Conservation (phyloP, 2,113 vertebrate species). For the Tichodroma muraria region DNA sequence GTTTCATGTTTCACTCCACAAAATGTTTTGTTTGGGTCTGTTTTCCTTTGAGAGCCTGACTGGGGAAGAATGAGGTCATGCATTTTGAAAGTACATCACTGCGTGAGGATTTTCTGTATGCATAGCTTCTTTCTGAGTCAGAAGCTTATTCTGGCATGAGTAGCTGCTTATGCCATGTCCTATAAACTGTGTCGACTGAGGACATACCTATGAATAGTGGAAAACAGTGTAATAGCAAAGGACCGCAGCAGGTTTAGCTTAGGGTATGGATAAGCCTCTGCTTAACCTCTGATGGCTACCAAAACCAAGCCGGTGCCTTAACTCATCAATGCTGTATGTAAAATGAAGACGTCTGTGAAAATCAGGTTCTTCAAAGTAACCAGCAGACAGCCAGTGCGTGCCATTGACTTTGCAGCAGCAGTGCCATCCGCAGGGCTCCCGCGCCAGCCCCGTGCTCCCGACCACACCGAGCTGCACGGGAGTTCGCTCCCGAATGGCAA, state of each 20-base stretch:
- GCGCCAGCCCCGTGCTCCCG: neutral
- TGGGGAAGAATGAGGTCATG: slow-evolving; percentile 43
- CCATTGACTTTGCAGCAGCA: neutral
- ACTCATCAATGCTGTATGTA: neutral
- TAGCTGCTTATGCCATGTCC: slow-evolving; percentile 23
- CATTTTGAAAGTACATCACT: slow-evolving; percentile 35
- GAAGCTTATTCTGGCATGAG: slow-evolving; percentile 30
- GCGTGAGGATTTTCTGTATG: slow-evolving; percentile 50
- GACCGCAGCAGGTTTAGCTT: neutral
- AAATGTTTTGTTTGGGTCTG: slow-evolving; percentile 28
- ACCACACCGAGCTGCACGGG: neutral
- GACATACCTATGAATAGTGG: slow-evolving; percentile 9
- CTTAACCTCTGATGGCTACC: neutral
- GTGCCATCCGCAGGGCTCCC: neutral
- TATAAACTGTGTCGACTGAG: slow-evolving; percentile 45
- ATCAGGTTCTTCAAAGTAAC: neutral
- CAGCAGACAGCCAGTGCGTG: neutral
- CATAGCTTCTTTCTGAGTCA: slow-evolving; percentile 44
- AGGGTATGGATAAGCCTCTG: neutral
- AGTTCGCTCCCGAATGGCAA: slow-evolving; percentile 15
- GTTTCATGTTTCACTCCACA: neutral
- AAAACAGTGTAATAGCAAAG: neutral
- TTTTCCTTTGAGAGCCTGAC: slow-evolving; percentile 15
- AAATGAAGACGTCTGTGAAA: neutral
- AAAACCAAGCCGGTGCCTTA: neutral